Evolutionary conservation across 2,888 invertebrate species (phyloP), one percentile per base, ranked within the genome.

Genomic region (Adela reaumurella): DNA sequence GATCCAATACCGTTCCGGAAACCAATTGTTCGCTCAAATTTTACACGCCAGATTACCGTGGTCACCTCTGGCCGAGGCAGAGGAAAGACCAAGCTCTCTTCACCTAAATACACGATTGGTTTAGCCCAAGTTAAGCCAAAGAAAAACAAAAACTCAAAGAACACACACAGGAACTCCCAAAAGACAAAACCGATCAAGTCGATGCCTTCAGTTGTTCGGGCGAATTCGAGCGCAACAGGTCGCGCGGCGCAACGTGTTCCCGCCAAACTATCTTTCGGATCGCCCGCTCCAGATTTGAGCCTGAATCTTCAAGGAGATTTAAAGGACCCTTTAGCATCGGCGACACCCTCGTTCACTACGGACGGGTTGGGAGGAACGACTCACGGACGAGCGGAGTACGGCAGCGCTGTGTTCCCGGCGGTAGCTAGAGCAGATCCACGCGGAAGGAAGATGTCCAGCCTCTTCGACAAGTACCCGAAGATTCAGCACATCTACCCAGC

Each of bases 401-500:
- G 17, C 17, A 29, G 24, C 35, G 67, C 69, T 47, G 67, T 68
- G 17, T 62, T 68, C 0, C 62, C 65, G 3, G 67, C 74, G 14
- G 74, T 78, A 50, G 73, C 65, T 19, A 64, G 74, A 48, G 67
- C 74, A 14, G 74, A 79, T 51, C 73, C 65, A 19, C 64, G 74
- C 49, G 76, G 69, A n/a, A 68, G 79, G 48, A 84, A 86, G 64
- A 86, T 88, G 67, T 87, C 87, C 17, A 84, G 82, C 57, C 77
- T 88, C 50, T 89, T 88, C 68, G 86, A 87, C 65, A 84, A 86
- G 59, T 89, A 89, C 65, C 84, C 86, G 56, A 89, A 88, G 76
- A 87, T 88, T 55, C 88, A 89, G 64, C 84, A 88, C 59, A 88
- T 90, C 56, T 90, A 89, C 66, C 91, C 90, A 2, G 85, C 88